phyloP scores from a whole-genome alignment of 2,113 vertebrate genomes.

The Hiodon tergisus region DNA sequence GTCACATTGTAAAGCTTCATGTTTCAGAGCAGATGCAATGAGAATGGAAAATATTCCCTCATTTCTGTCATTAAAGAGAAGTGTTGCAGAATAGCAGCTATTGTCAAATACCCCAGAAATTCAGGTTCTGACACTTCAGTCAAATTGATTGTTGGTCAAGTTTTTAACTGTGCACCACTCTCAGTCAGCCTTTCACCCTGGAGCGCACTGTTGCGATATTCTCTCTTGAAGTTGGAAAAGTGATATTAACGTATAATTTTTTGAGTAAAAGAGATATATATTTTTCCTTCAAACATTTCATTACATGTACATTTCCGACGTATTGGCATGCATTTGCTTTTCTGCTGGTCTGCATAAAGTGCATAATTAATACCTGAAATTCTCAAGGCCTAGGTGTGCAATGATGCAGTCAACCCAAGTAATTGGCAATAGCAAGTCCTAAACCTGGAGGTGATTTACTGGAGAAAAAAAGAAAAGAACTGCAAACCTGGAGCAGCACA shows the following conservation, averaged over 20 bases:
- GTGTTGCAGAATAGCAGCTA: not conserved
- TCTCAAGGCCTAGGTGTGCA: not conserved
- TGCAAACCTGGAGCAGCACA: not conserved
- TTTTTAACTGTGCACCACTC: not conserved
- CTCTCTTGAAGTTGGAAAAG: too few relatives aligned
- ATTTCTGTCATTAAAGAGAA: slow-evolving; percentile 2
- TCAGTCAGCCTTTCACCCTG: not conserved
- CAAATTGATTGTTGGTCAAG: slow-evolving; percentile 3
- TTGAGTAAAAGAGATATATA: too few relatives aligned
- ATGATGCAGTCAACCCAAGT: slow-evolving; percentile 10
- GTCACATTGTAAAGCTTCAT: not conserved
- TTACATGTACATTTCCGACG: not conserved
- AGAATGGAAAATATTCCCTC: slow-evolving; percentile 8
- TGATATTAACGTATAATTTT: too few relatives aligned
- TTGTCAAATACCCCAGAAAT: not conserved
- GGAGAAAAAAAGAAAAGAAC: not conserved
- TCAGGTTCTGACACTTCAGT: not conserved
- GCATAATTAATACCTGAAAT: slow-evolving; percentile 14
- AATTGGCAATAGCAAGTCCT: slow-evolving; percentile 25
- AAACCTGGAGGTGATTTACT: not conserved
- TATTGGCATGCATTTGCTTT: not conserved
- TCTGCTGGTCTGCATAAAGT: not conserved
- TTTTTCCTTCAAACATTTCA: slow-evolving; percentile 7
- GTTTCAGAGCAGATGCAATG: not conserved
- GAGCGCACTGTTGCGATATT: not conserved